phyloP scores from a whole-genome alignment of 35 echinoderm and acorn worm genomes.

The Acanthaster planci region DNA sequence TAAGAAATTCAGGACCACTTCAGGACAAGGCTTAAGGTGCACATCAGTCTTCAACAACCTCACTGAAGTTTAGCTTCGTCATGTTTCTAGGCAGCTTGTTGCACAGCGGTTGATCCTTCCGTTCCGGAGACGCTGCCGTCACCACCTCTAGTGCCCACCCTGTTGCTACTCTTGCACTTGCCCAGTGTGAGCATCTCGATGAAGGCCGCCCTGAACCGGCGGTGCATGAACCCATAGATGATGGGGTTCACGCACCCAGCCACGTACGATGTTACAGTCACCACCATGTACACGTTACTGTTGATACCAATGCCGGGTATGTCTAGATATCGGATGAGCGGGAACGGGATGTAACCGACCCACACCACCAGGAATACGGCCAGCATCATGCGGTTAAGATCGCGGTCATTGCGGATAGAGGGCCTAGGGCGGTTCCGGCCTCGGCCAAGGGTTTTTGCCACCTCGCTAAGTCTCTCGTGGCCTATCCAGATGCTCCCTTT shows the following conservation, averaged over 20 bases:
- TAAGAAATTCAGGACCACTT: no score
- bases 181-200: slow-evolving; percentile 37
- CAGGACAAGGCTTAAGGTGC: no score
- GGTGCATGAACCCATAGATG: slow-evolving; percentile 45
- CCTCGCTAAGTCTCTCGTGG: neutral
- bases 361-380: slow-evolving; percentile 25
- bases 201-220: slow-evolving; percentile 28
- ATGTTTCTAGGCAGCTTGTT: no score
- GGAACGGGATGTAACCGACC: slow-evolving; percentile 43
- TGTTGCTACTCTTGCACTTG: slow-evolving; percentile 10
- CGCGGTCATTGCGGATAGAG: slow-evolving; percentile 4
- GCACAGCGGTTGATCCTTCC: neutral
- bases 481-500: neutral
- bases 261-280: slow-evolving; percentile 14
- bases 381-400: slow-evolving; percentile 30
- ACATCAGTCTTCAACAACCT: no score
- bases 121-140: neutral
- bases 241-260: slow-evolving; percentile 49
- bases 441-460: neutral
- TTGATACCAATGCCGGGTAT: neutral
- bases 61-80: no score
- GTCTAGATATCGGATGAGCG: slow-evolving; percentile 25
- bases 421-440: neutral
- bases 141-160: neutral
- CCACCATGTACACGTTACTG: slow-evolving; percentile 18